Conservation (phyloP, 2,888 invertebrate species). For the Mesorhabditis spiculigera region DNA sequence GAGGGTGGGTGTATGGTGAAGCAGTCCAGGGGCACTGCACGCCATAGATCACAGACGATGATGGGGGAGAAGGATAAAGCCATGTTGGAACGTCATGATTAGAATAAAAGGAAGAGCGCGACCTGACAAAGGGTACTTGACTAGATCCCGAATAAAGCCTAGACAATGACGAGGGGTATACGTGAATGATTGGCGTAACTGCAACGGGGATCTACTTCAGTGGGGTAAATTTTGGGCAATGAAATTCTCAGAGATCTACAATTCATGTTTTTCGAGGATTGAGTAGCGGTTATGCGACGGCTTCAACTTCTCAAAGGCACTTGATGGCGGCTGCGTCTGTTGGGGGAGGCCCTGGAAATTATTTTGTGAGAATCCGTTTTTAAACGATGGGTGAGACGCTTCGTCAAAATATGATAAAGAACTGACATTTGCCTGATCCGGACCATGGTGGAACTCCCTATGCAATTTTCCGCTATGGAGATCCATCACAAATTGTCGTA, state of each 20-base stretch:
- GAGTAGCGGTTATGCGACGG: conserved; percentile 95
- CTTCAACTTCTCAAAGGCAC: conserved; percentile 90
- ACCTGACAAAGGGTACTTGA: no score
- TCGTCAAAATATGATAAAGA: neutral
- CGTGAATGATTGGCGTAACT: neutral
- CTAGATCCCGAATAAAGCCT: neutral
- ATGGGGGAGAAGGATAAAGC: no score
- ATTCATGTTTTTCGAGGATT: conserved; percentile 66
- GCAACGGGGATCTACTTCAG: neutral
- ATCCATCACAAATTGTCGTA: conserved; percentile 84
- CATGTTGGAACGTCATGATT: neutral
- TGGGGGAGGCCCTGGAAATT: conserved; percentile 14
- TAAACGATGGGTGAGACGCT: neutral
- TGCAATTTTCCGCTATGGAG: conserved; percentile 93
- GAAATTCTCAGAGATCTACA: conserved; percentile 26
- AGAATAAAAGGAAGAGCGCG: neutral
- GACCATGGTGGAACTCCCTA: conserved; percentile 95
- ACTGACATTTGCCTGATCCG: conserved; percentile 66
- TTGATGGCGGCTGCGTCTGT: conserved; percentile 83
- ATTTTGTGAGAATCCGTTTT: neutral
- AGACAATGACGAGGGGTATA: neutral
- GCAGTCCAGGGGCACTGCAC: no score
- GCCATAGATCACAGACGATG: no score
- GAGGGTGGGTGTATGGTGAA: no score
- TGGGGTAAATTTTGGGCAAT: neutral